Evolutionary conservation across 2,888 invertebrate species (phyloP), one percentile per base, ranked within the genome.

Genomic region (Chironomus tentans): DNA sequence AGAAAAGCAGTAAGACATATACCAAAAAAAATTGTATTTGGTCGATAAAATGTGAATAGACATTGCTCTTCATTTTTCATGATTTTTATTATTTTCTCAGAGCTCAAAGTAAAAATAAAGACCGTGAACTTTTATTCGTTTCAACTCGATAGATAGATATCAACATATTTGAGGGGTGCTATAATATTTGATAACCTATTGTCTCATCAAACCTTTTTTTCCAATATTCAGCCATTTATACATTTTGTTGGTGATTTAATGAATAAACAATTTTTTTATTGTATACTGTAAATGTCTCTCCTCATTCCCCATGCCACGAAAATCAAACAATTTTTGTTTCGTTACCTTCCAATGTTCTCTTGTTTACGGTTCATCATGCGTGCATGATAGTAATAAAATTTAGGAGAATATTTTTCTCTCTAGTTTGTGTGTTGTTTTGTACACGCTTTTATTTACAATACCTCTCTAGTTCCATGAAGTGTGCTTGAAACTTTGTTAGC

Each of bases 311-410:
- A 38, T 10, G 38, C 38, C 38, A 1, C 2, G 10, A 38, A 38
- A 38, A 38, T 38, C 38, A 38, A 38, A 38, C 38, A 38, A 38
- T 10, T 38, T 38, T 38, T 38, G 10, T 38, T 38, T 38, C 2
- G 38, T 38, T 38, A 56, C 56, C 56, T 50, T 15, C 50, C 18
- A 15, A 56, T 56, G 56, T 18, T 56, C 56, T 56, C 74, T 65
- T 68, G 74, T 68, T 68, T 74, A 48, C 47, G 74, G 68, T 68
- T 73, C 24, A 73, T 73, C 72, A 68, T 74, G 74, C 74, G 74
- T 74, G 74, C 48, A 47, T 38, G 68, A 68, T 15, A 22, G 74
- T 68, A 74, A 74, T 74, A 74, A 74, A 74, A 62, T 5, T 38
- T 56, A 71, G 28, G 21, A n/a, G 22, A 48, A 46, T 12, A 50